Base-by-base conservation (phyloP, 2,797 vertebrate species). In the Iguana delicatissima region DNA sequence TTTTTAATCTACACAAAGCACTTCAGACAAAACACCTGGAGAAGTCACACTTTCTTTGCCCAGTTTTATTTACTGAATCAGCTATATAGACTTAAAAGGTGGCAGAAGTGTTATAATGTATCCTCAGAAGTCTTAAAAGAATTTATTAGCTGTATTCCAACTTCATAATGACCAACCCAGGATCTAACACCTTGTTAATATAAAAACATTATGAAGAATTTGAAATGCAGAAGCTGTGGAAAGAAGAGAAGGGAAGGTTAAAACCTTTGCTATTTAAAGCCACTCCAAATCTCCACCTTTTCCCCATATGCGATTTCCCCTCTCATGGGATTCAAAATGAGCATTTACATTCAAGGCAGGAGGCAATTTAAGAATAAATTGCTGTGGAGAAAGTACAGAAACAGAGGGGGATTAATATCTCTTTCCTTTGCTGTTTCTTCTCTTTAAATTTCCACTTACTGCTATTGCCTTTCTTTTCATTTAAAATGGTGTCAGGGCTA, bases 1-100 rank as follows among this genome's bases (percentile, higher is more conserved):
- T 86, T 92, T 89, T 91, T 91, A 80, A 94, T 79, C 46, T 93
- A 69, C 90, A 92, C 93, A 79, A 88, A 86, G 93, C 87, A 80
- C 32, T 82, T 93, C 93, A 90, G 88, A 93, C 93, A 94, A 93
- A 91, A 94, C 88, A 94, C 89, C 80, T 84, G 72, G 55, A 76
- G 76, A 91, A 93, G 84, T 89, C 88, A 92, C 64, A 69, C 86
- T 92, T 92, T 90, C n/a, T 86, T 90, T 82, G 87, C 84, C 38
- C 73, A 84, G 8, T 81, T 38, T 80, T 91, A 76, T 95, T 94
- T 93, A 93, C 92, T 89, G 91, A 93, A 93, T 46, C 26, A 29
- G 13, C 24, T 13, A 12, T 26, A 79, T 69, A 29, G 32, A 64
- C 46, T 35, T 35, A 32, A 84, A 85, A 67, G 24, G n/a, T 32